These are phyloP conservation scores for Doryteuthis pealeii DNA, from an alignment of 1,140 invertebrate species.

Conservation along the genomic window DNA sequence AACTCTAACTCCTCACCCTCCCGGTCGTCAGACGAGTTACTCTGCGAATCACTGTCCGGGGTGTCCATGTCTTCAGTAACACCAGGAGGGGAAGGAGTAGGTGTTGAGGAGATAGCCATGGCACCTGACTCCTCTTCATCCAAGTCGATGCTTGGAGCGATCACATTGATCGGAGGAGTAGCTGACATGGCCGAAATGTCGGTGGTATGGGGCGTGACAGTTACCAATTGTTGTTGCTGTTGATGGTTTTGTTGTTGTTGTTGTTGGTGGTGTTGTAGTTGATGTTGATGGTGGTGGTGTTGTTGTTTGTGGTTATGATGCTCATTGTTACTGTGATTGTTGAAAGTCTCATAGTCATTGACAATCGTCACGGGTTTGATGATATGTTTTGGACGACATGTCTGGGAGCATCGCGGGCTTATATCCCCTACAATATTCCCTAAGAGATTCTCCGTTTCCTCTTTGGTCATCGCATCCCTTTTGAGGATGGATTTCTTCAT, in stretches of 20 bases:
- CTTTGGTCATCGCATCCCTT: constrained; percentile 69
- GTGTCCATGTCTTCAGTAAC: constrained; percentile 16
- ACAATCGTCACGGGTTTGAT: constrained; percentile 10
- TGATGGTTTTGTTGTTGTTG: constrained; percentile 15
- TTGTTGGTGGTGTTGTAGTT: constrained; percentile 12
- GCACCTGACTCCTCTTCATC: not conserved
- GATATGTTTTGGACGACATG: constrained; percentile 18
- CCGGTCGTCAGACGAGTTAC: constrained; percentile 12
- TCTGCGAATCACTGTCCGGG: constrained; percentile 22
- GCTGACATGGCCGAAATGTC: not conserved
- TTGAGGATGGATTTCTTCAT: constrained; percentile 75
- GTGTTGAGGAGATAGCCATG: constrained; percentile 3
- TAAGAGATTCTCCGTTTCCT: constrained; percentile 74
- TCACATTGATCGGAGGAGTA: constrained; percentile 6
- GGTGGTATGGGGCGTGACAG: not conserved
- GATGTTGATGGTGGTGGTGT: constrained; percentile 17
- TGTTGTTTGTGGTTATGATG: constrained; percentile 4
- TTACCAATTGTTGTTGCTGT: not conserved
- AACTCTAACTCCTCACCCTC: constrained; percentile 45
- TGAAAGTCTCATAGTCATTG: constrained; percentile 4
- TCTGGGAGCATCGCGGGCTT: constrained; percentile 18
- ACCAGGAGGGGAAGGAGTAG: not conserved
- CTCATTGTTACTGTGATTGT: constrained; percentile 15
- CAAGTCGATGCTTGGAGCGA: constrained; percentile 2
- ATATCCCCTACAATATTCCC: constrained; percentile 22